Evolutionary conservation across 2,888 invertebrate genomes (phyloP).

Genomic region (Acronicta alni): DNA sequence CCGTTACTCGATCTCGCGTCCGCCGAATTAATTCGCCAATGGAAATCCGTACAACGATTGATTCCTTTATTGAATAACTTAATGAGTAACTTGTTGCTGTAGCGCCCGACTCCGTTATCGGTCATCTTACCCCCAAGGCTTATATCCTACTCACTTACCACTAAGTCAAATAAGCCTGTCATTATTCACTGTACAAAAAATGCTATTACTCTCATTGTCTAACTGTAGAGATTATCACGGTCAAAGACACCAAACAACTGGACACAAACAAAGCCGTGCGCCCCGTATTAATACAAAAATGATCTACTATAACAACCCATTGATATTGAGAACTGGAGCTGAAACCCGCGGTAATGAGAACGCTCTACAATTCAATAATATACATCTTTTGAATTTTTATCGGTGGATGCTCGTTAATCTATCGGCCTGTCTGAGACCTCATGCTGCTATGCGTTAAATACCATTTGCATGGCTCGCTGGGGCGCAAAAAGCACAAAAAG

Average conservation of each 20-base stretch:
- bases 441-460: constrained; percentile 75
- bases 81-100: constrained; percentile 82
- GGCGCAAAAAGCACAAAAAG: constrained; percentile 65
- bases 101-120: constrained; percentile 77
- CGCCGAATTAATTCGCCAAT: constrained; percentile 88
- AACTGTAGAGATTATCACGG: constrained; percentile 73
- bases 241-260: constrained; percentile 76
- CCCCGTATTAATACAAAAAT: constrained; percentile 57
- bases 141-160: constrained; percentile 50
- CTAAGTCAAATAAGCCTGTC: constrained; percentile 62
- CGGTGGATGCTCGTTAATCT: constrained; percentile 75
- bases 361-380: constrained; percentile 54
- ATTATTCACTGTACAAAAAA: constrained; percentile 67
- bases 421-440: constrained; percentile 67
- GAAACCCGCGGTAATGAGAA: constrained; percentile 69
- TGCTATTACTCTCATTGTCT: constrained; percentile 72
- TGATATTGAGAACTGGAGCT: constrained; percentile 66
- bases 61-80: constrained; percentile 81
- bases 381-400: constrained; percentile 72
- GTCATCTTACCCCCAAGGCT: constrained; percentile 72
- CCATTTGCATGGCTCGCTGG: constrained; percentile 78
- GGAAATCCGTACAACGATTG: constrained; percentile 81
- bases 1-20: constrained; percentile 87
- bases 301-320: constrained; percentile 64
- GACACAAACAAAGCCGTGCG: constrained; percentile 55